These are phyloP conservation scores for Apostichopus japonicus DNA, from an alignment of 35 echinoderm and acorn worm species.

Conservation along the genomic window DNA sequence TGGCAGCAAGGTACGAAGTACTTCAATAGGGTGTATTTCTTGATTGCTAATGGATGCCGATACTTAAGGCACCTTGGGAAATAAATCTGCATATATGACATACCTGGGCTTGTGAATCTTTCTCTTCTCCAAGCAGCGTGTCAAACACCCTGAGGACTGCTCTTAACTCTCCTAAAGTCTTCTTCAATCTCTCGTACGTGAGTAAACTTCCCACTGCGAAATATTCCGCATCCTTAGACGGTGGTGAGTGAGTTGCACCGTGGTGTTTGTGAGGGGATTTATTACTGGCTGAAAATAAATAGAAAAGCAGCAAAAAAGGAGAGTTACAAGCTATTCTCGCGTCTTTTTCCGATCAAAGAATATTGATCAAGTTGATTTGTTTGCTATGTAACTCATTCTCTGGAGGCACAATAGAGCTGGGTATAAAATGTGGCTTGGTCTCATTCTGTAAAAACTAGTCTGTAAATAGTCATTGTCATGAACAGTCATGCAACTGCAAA, in stretches of 20 bases:
- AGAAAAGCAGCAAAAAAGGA: not conserved
- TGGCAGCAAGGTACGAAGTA: no score
- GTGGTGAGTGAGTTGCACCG: not conserved
- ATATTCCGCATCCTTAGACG: constrained; percentile 26
- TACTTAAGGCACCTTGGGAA: not conserved
- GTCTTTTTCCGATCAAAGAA: not conserved
- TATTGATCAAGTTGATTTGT: no score
- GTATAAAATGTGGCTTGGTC: no score
- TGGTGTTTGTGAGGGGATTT: not conserved
- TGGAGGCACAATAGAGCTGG: no score
- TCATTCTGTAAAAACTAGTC: no score
- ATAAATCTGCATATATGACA: not conserved
- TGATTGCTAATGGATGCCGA: no score
- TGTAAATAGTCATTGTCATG: no score
- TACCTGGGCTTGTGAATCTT: constrained; percentile 48
- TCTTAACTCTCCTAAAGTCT: constrained; percentile 46
- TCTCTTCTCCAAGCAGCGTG: constrained; percentile 30
- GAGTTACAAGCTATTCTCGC: not conserved
- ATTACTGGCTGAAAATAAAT: not conserved
- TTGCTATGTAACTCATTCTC: no score
- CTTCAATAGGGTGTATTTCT: not conserved
- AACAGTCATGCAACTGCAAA: no score
- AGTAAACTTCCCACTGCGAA: constrained; percentile 53
- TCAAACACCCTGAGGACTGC: constrained; percentile 50
- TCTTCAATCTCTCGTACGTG: constrained; percentile 57